Percentiles rank a stretch among this genome's conserved stretches.
phyloP scores from a whole-genome alignment of 2,113 vertebrate species.

The Thomomys bottae region DNA sequence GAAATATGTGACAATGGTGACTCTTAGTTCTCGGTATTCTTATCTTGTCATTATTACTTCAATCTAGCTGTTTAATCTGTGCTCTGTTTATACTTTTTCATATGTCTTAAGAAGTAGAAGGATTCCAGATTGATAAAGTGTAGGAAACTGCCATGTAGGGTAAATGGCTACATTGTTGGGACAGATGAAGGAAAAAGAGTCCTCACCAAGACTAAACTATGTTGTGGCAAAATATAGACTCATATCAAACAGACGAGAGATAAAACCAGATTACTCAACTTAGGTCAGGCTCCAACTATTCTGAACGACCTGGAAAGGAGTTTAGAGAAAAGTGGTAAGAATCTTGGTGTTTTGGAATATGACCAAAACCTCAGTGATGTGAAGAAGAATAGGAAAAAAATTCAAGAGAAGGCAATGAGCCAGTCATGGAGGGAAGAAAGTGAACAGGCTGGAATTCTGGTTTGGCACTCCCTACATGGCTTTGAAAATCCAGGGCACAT shows the following conservation, averaged over 20 bases:
- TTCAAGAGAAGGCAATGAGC: neutral
- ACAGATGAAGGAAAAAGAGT: neutral
- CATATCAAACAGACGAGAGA: neutral
- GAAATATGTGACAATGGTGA: neutral
- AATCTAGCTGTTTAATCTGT: neutral
- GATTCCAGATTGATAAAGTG: neutral
- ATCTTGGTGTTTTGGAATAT: neutral
- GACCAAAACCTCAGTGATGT: neutral
- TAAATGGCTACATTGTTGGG: neutral
- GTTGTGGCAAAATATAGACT: neutral
- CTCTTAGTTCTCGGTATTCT: neutral
- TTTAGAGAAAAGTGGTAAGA: neutral
- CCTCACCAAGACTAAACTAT: neutral
- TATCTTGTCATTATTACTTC: neutral
- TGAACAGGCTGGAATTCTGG: neutral
- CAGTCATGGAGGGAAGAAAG: neutral
- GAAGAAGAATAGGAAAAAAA: neutral
- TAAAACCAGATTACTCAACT: neutral
- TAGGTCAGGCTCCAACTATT: neutral
- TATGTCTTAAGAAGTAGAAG: neutral
- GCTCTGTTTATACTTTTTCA: neutral
- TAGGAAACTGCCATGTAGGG: neutral
- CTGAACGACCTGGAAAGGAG: neutral
- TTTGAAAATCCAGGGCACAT: neutral
- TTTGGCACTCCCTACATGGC: neutral